Evolutionary conservation across 1,140 invertebrate species (phyloP), one percentile per base, ranked within the genome.

Genomic region (Mactra quadrangularis): DNA sequence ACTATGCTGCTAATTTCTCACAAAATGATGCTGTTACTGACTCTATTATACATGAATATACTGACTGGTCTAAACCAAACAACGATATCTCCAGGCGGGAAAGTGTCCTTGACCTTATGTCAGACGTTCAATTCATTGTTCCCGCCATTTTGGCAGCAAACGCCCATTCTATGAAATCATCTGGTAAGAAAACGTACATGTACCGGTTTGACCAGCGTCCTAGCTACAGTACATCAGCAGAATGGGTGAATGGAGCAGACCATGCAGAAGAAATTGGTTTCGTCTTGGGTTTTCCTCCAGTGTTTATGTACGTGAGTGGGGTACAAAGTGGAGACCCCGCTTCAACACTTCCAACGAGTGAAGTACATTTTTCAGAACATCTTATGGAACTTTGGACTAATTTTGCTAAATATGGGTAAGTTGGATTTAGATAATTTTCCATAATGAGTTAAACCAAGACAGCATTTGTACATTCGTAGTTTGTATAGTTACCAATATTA

Each of bases 321-420:
- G 45, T 52, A 3, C 1, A 47, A 25, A 3, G 22, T 1, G 50
- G 3, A 11, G 70, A 57, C 9, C 25, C 47, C 0, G 17, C 11
- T 0, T 13, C 1, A 1, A 4, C 1, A 9, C 1, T 72, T 31
- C 45, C 70, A 9, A 29, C 15, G 1, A 29, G 55, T 57, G 70
- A 72, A 25, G 15, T 35, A 55, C 0, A 17, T 1, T 52, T 72
- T 11, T 55, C 70, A 11, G 15, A 1, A 17, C 4, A 11, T 1
- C 38, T 72, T 3, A 72, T 72, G 70, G 15, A 72, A 45, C 55
- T 25, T 25, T 72, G 70, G 70, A 57, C 70, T 35, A 29, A 72
- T 17, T 72, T 72, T 57, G 70, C 70, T 7, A 72, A 72, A n/a
- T 52, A 31, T 25, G 70, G 70, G 70, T 72, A 41, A 19, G 70